Evolutionary conservation across 1,140 invertebrate species (phyloP), one percentile per base, ranked within the genome.

Genomic region (Drosophila simulans): DNA sequence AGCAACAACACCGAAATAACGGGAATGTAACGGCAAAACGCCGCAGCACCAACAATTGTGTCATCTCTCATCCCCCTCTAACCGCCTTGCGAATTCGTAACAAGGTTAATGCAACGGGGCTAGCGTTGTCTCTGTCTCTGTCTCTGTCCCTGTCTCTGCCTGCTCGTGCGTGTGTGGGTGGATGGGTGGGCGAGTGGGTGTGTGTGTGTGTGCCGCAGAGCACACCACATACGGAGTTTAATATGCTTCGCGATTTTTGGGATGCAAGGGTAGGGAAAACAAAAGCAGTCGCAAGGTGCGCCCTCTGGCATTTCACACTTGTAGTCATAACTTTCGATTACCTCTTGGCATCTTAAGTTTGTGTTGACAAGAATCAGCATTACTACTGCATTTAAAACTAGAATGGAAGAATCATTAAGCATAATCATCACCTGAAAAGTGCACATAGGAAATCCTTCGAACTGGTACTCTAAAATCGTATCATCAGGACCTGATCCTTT

Each of bases 31-130:
- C 42, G 58, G 40, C 43, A 57, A 56, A 40, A 57, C 52, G 34
- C 53, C 35, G 27, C 57, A 71, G 59, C 60, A 59, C 40, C 51
- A 77, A 51, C 62, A 81, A 65, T 49, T 58, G 64, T 84, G 65
- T 74, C 69, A 74, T 55, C 70, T 68, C 7, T 35, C 10, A 1
- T 20, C 34, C 40, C 25, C 17, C 43, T 25, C 27, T 5, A 45
- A 25, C 5, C 43, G 31, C 58, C 25, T 40, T 25, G 12, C 51
- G 40, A 52, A 64, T 74, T 74, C 39, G 70, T 70, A 74, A 56
- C 56, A 52, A 56, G 72, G 60, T 57, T 76, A 75, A 52, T 51
- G 43, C 35, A 55, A 42, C 52, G 45, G 46, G 45, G 31, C 31
- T 53, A 63, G 71, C 51, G 42, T 54, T 60, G 27, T 31, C 27